Base-by-base conservation (phyloP, 2,113 vertebrate species). In the Speoplatyrhinus poulsoni region DNA sequence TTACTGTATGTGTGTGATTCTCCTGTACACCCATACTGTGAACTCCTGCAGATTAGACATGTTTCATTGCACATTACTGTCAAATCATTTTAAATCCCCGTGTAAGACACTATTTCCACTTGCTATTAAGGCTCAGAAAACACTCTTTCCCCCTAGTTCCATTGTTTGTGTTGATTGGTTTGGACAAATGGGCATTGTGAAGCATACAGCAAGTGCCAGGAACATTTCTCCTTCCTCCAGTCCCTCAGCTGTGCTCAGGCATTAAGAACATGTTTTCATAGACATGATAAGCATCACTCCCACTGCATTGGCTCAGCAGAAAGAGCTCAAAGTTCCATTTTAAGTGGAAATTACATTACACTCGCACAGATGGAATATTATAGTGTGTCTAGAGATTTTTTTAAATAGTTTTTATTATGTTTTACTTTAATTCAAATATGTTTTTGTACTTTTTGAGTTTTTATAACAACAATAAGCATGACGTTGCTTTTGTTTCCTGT, bases 241-340 rank as follows among this genome's bases (percentile, higher is more conserved):
- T 50, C 56, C 49, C 58, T 57, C 55, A 69, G 65, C 70, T 55
- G 68, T 69, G 63, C 62, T 69, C 59, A 65, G 62, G 68, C 70
- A 71, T 82, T 80, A 81, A 76, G 76, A 69, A 62, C 81, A 68
- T 79, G 76, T 75, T 79, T 81, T 68, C 60, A 65, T 62, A 69
- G 60, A 75, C 65, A 83, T 66, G 79, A 84, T 82, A 82, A 77
- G 73, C 76, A 87, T 82, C 69, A 62, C 75, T 83, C 70, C 50
- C 70, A 80, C 69, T 76, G 62, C 63, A 72, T 63, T 60, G 74
- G 75, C 73, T 77, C 67, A 67, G 64, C 36, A 50, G 19, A 58
- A 17, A 56, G 36, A 67, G 54, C 46, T 73, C 55, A 65, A 70
- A 72, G 79, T 65, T 72, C 71, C 52, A 59, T 69, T 72, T 65